Evolutionary conservation across 2,888 invertebrate genomes (phyloP).

Genomic region (Pyrrhosoma nymphula): DNA sequence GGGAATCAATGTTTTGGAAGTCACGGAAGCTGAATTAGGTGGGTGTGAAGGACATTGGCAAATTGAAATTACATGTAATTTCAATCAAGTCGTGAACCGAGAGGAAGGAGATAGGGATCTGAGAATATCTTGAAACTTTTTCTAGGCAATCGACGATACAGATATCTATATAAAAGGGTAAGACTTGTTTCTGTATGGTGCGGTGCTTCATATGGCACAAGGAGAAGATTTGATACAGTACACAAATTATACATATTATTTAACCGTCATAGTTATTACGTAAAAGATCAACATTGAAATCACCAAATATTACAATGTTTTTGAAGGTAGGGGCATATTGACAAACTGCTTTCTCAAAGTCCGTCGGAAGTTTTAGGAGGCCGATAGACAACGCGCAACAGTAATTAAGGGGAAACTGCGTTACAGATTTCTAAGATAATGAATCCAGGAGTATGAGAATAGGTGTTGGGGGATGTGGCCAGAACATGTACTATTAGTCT

Average conservation of each 20-base stretch:
- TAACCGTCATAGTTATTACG: not conserved
- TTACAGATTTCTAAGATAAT: not conserved
- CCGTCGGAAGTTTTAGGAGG: too few species aligned
- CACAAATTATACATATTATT: not conserved
- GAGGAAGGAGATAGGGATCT: not conserved
- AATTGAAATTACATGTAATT: not conserved
- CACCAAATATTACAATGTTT: too few species aligned
- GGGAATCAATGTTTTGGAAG: too few species aligned
- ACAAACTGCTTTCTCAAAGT: too few species aligned
- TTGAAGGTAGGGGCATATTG: too few species aligned
- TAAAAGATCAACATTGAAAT: not conserved
- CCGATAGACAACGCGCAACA: too few species aligned
- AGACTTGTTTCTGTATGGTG: not conserved
- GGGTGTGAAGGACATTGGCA: not conserved
- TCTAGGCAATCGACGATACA: not conserved
- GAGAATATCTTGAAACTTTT: not conserved
- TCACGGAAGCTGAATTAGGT: not conserved
- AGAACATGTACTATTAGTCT: not conserved
- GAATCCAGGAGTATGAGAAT: too few species aligned
- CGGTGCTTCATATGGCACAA: too few species aligned
- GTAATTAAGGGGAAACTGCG: not conserved
- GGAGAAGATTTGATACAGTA: not conserved
- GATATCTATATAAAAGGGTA: not conserved
- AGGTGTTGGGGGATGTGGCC: not conserved
- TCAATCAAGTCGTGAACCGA: not conserved